These are phyloP conservation scores for Lepisosteus oculatus DNA, from an alignment of 2,113 vertebrate species.

Conservation along the genomic window DNA sequence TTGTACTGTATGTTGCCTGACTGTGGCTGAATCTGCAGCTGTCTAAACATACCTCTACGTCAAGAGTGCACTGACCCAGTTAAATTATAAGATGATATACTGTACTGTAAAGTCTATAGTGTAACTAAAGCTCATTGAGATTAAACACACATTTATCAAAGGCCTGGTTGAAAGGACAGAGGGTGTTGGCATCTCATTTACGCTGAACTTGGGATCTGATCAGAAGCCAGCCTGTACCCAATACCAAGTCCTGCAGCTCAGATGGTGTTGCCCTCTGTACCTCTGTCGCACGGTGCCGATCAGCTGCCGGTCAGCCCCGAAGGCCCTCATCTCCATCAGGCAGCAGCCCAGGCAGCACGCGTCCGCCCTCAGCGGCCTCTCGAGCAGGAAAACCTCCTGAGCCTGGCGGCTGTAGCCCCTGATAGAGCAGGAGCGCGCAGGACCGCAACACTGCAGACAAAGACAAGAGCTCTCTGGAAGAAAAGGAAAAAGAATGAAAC, in stretches of 20 bases:
- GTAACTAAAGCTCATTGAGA: too few relatives aligned
- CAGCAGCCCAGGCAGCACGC: slow-evolving; percentile 64
- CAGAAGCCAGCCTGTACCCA: not conserved
- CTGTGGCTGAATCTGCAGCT: too few relatives aligned
- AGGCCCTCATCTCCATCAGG: slow-evolving; percentile 66
- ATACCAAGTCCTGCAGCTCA: not conserved
- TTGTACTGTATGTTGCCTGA: too few relatives aligned
- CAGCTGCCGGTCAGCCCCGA: slow-evolving; percentile 46
- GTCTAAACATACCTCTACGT: too few relatives aligned
- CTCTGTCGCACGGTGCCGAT: slow-evolving; percentile 63
- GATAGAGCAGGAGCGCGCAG: slow-evolving; percentile 62
- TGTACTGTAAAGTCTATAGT: too few relatives aligned
- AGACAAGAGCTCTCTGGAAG: slow-evolving; percentile 62
- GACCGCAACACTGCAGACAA: slow-evolving; percentile 65
- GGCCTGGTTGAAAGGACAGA: too few relatives aligned
- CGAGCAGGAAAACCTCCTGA: slow-evolving; percentile 54
- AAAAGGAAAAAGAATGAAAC: slow-evolving; percentile 2
- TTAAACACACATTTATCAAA: too few relatives aligned
- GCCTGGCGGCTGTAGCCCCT: slow-evolving; percentile 52
- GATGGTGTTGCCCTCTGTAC: slow-evolving; percentile 21
- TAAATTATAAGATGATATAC: too few relatives aligned
- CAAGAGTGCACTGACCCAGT: too few relatives aligned
- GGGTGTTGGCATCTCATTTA: too few relatives aligned
- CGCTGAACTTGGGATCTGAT: not conserved
- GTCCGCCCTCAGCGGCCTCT: slow-evolving; percentile 57